Conservation (phyloP, 2,113 vertebrate genomes). For the Sceloporus tristichus region DNA sequence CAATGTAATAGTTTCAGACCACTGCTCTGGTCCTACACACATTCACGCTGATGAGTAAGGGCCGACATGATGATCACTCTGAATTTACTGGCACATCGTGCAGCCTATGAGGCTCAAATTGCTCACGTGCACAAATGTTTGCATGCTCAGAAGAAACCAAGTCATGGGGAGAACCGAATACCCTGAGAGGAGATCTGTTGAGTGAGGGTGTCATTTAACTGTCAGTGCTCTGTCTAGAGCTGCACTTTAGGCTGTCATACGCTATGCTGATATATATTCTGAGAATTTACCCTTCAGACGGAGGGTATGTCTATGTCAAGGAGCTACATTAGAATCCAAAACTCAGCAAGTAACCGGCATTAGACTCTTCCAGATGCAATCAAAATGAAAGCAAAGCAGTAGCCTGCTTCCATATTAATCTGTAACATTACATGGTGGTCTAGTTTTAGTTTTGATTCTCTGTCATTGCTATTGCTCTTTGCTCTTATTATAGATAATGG, state of each 20-base stretch:
- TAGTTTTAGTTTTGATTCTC: background rate
- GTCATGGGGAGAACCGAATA: conserved; percentile 8
- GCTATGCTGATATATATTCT: background rate
- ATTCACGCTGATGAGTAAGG: background rate
- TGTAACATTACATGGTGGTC: background rate
- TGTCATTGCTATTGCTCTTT: background rate
- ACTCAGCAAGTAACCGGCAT: background rate
- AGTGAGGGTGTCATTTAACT: conserved; percentile 32
- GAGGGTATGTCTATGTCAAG: background rate
- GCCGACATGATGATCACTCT: background rate
- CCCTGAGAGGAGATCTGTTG: background rate
- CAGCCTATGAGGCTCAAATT: background rate
- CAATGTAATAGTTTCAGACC: background rate
- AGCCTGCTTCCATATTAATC: background rate
- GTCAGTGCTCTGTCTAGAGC: conserved; percentile 4
- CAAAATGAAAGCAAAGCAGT: background rate
- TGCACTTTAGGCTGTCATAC: background rate
- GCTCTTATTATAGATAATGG: background rate
- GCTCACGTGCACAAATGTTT: fast-evolving
- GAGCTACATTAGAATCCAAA: background rate
- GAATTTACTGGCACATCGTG: background rate
- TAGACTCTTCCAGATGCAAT: background rate
- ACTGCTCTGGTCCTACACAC: background rate
- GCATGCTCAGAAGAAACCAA: background rate
- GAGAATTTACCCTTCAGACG: conserved; percentile 36